Evolutionary conservation across 2,888 invertebrate species (phyloP).

Genomic region (Drosophila neonasuta): DNA sequence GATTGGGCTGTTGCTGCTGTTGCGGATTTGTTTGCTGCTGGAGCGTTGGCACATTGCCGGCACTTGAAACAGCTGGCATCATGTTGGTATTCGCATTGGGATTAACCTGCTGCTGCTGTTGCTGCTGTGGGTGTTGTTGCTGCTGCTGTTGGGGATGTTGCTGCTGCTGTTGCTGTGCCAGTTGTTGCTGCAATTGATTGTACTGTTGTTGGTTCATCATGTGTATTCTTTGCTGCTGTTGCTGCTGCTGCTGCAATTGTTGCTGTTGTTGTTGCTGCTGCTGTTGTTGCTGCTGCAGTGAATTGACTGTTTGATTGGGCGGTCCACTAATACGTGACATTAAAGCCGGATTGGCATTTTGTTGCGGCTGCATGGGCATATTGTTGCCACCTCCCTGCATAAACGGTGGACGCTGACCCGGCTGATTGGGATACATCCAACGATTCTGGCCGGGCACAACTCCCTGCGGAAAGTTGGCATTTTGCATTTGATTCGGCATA

Average conservation of each 20-base stretch:
- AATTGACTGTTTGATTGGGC: slow-evolving; percentile 79
- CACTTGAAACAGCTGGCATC: slow-evolving; percentile 60
- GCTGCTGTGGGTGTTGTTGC: slow-evolving; percentile 42
- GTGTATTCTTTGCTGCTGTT: slow-evolving; percentile 78
- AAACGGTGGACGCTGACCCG: slow-evolving; percentile 67
- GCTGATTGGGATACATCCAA: slow-evolving; percentile 78
- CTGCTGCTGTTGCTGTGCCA: slow-evolving; percentile 60
- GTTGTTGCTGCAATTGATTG: slow-evolving; percentile 75
- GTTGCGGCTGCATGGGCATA: slow-evolving; percentile 71
- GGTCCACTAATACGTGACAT: slow-evolving; percentile 86
- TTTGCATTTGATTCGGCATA: slow-evolving; percentile 72
- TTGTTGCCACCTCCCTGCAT: slow-evolving; percentile 64
- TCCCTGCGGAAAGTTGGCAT: slow-evolving; percentile 78
- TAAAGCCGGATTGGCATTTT: slow-evolving; percentile 83
- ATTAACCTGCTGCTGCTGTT: slow-evolving; percentile 67
- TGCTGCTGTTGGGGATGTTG: slow-evolving; percentile 40
- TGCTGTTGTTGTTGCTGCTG: slow-evolving; percentile 80
- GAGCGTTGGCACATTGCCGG: slow-evolving; percentile 53
- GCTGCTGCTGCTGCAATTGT: slow-evolving; percentile 69
- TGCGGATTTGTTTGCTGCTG: slow-evolving; percentile 73
- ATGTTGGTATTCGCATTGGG: slow-evolving; percentile 65
- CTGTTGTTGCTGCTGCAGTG: slow-evolving; percentile 79
- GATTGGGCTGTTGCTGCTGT: slow-evolving; percentile 49
- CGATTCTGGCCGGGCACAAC: slow-evolving; percentile 75
- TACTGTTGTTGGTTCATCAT: slow-evolving; percentile 80